A percentile compares a stretch with the other conserved stretches of the same genome.
These are phyloP conservation scores for Lynx canadensis DNA, from an alignment of 2,113 vertebrate species.

Conservation along the genomic window DNA sequence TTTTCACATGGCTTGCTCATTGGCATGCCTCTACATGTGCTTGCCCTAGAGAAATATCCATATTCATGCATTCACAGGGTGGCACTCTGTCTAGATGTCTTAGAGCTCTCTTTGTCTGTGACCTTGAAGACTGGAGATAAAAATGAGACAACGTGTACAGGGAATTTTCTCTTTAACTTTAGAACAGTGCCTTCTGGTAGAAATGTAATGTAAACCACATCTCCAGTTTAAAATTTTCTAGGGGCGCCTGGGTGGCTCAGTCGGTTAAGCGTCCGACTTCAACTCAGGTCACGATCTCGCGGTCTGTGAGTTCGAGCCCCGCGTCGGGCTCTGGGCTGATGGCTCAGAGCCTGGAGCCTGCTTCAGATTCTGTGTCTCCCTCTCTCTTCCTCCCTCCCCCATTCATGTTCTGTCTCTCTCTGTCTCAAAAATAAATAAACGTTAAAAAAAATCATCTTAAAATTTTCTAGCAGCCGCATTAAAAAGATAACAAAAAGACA, in stretches of 20 bases:
- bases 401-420: too few relatives aligned
- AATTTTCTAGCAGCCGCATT: neutral
- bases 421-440: too few relatives aligned
- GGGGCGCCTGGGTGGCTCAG: too few relatives aligned
- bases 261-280: too few relatives aligned
- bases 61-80: fast-evolving
- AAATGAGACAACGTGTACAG: neutral
- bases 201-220: neutral
- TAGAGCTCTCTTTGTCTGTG: neutral
- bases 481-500: neutral
- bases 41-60: neutral
- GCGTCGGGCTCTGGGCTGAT: fast-evolving
- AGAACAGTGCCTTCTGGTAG: neutral
- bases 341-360: too few relatives aligned
- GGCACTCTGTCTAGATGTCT: neutral
- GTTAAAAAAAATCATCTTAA: neutral
- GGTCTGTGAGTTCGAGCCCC: too few relatives aligned
- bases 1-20: too few relatives aligned
- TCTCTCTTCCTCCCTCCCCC: too few relatives aligned
- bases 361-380: too few relatives aligned
- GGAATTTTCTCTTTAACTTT: neutral
- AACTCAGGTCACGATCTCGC: too few relatives aligned
- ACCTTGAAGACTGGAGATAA: neutral
- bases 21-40: neutral
- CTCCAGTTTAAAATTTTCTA: neutral